Conservation (phyloP, 2,797 vertebrate genomes). For the Pseudocheirus occidentalis region DNA sequence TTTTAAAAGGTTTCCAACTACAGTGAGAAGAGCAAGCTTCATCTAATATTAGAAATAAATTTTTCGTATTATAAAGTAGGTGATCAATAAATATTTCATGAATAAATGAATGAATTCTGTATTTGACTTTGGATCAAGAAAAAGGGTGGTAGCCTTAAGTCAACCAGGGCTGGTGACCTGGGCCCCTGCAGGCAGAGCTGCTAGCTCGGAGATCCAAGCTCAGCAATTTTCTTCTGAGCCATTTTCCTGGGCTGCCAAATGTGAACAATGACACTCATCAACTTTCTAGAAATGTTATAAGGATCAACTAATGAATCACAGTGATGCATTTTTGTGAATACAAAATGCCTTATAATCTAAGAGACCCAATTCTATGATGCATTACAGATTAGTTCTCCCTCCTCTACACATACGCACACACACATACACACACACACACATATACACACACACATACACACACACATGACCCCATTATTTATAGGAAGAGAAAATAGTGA, state of each 20-base stretch:
- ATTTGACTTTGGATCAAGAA: not conserved
- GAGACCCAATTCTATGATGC: not conserved
- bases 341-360: not conserved
- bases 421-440: not conserved
- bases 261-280: not conserved
- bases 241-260: conserved; percentile 25
- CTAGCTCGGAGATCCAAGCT: not conserved
- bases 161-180: not conserved
- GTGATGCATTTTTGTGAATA: not conserved
- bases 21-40: not conserved
- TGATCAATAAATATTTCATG: not conserved
- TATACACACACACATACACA: not conserved
- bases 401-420: not conserved
- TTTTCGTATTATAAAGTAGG: not conserved
- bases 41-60: conserved; percentile 41
- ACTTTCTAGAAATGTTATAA: conserved; percentile 22
- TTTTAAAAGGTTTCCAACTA: not conserved
- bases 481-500: not conserved
- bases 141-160: not conserved
- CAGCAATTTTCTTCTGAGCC: conserved; percentile 8
- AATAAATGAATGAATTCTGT: conserved; percentile 6
- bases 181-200: not conserved
- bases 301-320: conserved; percentile 18
- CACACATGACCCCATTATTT: not conserved
- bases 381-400: not conserved